Base-by-base conservation (phyloP, 2,888 invertebrate species). In the Chloromyia formosa region DNA sequence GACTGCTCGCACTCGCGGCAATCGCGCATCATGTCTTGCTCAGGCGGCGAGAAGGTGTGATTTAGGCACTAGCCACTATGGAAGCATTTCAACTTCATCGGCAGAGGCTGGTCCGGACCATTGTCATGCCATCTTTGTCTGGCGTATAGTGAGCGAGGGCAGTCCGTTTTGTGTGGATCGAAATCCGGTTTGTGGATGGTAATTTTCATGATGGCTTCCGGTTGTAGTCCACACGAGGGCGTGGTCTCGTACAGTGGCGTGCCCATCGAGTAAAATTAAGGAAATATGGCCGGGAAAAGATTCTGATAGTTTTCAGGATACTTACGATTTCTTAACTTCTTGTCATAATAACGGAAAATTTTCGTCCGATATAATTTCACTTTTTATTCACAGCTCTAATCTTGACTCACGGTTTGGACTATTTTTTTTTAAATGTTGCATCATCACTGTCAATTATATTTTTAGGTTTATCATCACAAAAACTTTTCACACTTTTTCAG, bases 141-240 rank as follows among this genome's bases (percentile, higher is more conserved):
- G 27, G 12, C 68, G 16, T 53, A 1, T 35, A 7, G 16, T 53
- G 16, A 22, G n/a, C n/a, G n/a, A n/a, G n/a, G n/a, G n/a, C n/a
- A n/a, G n/a, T n/a, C n/a, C 14, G 45, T 20, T 12, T 49, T 7
- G 14, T 58, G 71, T 71, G 71, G 71, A 40, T 40, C 71, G 23
- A 56, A 71, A 71, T 35, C 42, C 58, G 40, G 71, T 22, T 42
- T 71, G 71, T 71, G 71, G 58, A 71, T 20, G 9, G 58, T 23
- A 18, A 22, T 81, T 81, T 80, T 81, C 83, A 82, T 85, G 83
- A 85, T 85, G 85, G 85, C 85, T 85, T 84, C 85, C 84, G 85
- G 82, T 80, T 81, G 80, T 77, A 75, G 75, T 75, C 64, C 69
- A 69, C 73, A 74, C 71, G 75, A 69, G 62, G 78, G 78, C 80